phyloP scores from a whole-genome alignment of 2,113 vertebrate genomes.

The Tragulus kanchil region DNA sequence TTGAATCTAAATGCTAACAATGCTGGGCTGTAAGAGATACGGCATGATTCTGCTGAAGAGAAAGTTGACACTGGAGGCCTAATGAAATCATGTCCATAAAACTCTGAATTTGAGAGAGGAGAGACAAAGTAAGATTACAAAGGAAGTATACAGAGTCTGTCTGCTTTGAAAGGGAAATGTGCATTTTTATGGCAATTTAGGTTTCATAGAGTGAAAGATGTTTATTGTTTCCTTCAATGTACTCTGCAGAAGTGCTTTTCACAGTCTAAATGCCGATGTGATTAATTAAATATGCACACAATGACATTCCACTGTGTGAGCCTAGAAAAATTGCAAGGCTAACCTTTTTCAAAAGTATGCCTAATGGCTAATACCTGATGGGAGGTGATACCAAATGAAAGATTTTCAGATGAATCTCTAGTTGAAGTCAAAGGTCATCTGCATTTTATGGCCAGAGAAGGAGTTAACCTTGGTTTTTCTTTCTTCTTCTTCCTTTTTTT shows the following conservation, averaged over 20 bases:
- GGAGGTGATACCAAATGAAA: background rate
- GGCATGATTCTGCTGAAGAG: background rate
- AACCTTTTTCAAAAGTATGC: conserved; percentile 21
- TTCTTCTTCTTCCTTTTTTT: background rate
- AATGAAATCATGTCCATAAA: background rate
- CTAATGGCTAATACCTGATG: background rate
- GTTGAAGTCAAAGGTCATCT: background rate
- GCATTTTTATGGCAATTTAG: background rate
- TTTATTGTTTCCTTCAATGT: background rate
- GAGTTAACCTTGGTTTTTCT: background rate
- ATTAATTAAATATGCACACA: background rate
- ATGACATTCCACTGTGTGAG: background rate
- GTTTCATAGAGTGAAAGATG: background rate
- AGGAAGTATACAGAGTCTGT: background rate
- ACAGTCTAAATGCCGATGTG: background rate
- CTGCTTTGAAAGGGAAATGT: background rate
- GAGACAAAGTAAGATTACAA: background rate
- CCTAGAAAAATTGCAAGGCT: background rate
- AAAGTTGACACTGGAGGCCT: background rate
- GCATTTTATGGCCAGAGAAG: background rate
- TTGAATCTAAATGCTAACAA: background rate
- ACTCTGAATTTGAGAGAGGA: background rate
- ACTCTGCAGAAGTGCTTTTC: background rate
- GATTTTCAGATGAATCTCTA: background rate
- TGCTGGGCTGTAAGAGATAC: background rate